Evolutionary conservation across 1,140 invertebrate species (phyloP).

Genomic region (Rhagoletis zephyria): DNA sequence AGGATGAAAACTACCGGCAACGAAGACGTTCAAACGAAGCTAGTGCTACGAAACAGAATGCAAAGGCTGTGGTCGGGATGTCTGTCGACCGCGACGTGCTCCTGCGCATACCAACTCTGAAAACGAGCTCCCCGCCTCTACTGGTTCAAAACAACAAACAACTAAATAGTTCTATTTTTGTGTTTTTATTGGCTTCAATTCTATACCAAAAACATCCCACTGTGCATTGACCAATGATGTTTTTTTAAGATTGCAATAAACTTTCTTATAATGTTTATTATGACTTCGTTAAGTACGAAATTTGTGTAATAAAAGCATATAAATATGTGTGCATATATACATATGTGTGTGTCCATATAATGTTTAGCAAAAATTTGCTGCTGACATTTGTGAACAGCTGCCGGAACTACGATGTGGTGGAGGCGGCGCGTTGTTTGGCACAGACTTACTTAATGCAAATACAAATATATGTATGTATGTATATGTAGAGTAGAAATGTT

Average conservation of each 20-base stretch:
- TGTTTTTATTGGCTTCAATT: no score
- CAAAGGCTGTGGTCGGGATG: no score
- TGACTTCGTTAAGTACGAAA: conserved; percentile 1
- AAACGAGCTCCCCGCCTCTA: no score
- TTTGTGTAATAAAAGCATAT: not conserved
- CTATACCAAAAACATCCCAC: not conserved
- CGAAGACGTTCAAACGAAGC: no score
- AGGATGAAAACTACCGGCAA: no score
- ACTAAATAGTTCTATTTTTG: no score
- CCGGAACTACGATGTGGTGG: not conserved
- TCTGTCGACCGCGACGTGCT: no score
- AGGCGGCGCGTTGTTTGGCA: no score
- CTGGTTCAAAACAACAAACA: no score
- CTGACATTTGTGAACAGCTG: not conserved
- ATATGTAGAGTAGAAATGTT: not conserved
- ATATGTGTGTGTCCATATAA: not conserved
- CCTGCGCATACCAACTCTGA: no score
- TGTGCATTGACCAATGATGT: not conserved
- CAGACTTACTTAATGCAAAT: not conserved
- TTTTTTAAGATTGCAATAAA: not conserved
- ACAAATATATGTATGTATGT: not conserved
- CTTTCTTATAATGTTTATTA: not conserved
- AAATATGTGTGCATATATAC: not conserved
- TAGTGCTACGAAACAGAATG: no score
- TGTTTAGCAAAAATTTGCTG: not conserved